phyloP scores from a whole-genome alignment of 2,888 invertebrate genomes.

The Rambutsinella grinnellia region DNA sequence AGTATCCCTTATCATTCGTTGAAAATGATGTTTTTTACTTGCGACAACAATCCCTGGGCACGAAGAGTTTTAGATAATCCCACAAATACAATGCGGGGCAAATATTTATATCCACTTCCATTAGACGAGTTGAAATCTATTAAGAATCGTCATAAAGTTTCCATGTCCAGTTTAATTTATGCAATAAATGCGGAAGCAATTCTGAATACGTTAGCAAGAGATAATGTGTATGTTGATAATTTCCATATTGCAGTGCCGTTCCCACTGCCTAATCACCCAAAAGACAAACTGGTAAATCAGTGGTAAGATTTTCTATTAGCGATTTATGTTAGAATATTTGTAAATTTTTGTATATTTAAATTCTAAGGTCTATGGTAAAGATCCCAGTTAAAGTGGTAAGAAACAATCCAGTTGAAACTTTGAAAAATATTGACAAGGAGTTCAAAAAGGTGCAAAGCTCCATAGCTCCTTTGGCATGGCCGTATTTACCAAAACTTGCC shows the following conservation, averaged over 20 bases:
- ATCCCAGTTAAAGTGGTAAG: neutral
- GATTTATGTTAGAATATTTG: too few relatives aligned
- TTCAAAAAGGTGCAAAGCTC: neutral
- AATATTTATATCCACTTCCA: neutral
- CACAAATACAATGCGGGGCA: neutral
- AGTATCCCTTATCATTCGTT: neutral
- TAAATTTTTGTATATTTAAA: too few relatives aligned
- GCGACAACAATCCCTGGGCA: neutral
- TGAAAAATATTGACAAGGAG: neutral
- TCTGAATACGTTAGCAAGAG: neutral
- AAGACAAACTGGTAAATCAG: neutral
- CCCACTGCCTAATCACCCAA: neutral
- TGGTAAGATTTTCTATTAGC: too few relatives aligned
- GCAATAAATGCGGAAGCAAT: neutral
- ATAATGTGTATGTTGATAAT: neutral
- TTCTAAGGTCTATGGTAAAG: neutral
- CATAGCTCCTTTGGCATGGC: neutral
- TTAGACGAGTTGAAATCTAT: neutral
- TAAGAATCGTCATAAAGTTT: neutral
- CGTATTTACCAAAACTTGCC: neutral
- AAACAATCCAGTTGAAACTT: neutral
- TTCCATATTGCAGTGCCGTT: neutral
- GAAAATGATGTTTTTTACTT: neutral
- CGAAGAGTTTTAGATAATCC: neutral
- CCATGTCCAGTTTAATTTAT: neutral